These are phyloP conservation scores for Cygnus olor DNA, from an alignment of 2,797 vertebrate genomes.

Conservation along the genomic window DNA sequence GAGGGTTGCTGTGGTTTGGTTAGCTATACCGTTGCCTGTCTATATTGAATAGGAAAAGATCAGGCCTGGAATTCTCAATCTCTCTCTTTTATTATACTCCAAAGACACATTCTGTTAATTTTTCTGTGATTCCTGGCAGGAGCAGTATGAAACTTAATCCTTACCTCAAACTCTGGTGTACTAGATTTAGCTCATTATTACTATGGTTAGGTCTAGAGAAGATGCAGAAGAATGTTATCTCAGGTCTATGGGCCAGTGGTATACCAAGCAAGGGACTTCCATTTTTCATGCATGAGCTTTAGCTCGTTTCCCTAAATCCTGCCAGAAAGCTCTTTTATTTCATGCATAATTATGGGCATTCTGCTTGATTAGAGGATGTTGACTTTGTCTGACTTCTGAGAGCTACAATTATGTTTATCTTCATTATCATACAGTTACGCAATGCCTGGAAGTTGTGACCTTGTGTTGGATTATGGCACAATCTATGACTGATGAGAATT, in stretches of 20 bases:
- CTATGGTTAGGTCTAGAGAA: background rate
- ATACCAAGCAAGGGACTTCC: background rate
- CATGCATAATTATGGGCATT: background rate
- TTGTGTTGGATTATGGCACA: background rate
- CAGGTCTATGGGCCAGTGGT: background rate
- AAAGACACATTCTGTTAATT: conserved; percentile 59
- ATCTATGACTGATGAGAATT: background rate
- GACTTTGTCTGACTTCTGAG: background rate
- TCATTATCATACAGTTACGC: background rate
- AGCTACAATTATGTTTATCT: background rate
- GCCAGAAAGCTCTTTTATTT: background rate
- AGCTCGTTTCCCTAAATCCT: background rate
- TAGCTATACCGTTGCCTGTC: conserved; percentile 1
- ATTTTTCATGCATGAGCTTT: background rate
- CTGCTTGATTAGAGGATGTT: background rate
- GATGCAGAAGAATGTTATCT: background rate
- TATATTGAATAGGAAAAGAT: conserved; percentile 31
- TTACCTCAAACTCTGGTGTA: background rate
- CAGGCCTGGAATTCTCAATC: conserved; percentile 46
- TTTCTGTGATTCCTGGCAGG: conserved; percentile 54
- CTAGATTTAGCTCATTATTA: background rate
- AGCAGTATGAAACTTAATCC: conserved; percentile 21
- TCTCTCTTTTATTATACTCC: conserved; percentile 51
- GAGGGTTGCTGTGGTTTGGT: conserved; percentile 50
- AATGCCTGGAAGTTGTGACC: background rate